Percentiles rank a stretch among this genome's conserved stretches.
Evolutionary conservation across 2,888 invertebrate species (phyloP).

Genomic region (Ctenicera cuprea): DNA sequence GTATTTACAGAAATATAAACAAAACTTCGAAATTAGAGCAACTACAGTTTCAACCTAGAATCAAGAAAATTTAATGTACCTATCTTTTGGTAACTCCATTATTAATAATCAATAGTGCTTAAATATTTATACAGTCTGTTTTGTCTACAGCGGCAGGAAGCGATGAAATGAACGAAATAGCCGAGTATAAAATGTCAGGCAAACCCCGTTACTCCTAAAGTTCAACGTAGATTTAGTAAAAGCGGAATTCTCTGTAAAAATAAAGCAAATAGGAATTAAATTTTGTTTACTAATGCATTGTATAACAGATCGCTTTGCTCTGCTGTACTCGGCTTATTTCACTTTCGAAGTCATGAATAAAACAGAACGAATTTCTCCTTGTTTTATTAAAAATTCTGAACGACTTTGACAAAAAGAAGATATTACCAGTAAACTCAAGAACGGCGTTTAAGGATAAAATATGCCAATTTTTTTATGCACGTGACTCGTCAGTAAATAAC

Average conservation of each 20-base stretch:
- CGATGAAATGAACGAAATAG: neutral
- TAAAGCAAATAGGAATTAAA: constrained; percentile 6
- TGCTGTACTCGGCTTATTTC: constrained; percentile 3
- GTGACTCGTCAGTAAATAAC: too few species aligned
- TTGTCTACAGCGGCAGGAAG: neutral
- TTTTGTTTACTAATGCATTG: neutral
- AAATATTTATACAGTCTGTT: neutral
- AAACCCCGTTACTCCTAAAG: neutral
- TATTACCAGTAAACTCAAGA: neutral
- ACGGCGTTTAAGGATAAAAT: neutral
- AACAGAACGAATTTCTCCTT: neutral
- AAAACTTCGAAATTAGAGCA: neutral
- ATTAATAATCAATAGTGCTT: constrained; percentile 1
- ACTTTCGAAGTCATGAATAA: constrained; percentile 10
- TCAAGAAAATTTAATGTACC: neutral
- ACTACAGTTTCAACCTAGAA: neutral
- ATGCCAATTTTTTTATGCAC: neutral
- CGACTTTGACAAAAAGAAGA: neutral
- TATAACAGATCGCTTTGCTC: neutral
- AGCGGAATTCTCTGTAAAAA: neutral
- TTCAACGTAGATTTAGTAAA: neutral
- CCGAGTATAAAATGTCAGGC: neutral
- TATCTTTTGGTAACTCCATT: constrained; percentile 2
- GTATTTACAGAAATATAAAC: too few species aligned
- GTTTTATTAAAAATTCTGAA: constrained; percentile 6